phyloP scores from a whole-genome alignment of 2,113 vertebrate genomes.

The Sylvilagus bachmani region DNA sequence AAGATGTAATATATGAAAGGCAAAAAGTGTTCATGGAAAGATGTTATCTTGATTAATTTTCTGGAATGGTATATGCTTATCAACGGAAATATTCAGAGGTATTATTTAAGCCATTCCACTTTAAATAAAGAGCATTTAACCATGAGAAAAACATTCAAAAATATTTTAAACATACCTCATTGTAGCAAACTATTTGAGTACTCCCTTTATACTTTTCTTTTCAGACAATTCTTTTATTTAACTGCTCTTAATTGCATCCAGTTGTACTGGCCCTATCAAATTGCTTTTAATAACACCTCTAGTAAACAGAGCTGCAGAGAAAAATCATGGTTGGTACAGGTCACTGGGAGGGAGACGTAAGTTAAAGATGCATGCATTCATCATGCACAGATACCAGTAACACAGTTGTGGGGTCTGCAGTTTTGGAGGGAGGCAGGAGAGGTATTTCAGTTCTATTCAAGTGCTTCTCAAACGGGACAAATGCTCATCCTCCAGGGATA shows the following conservation, averaged over 20 bases:
- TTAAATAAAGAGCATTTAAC: conserved; percentile 57
- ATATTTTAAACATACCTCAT: conserved; percentile 53
- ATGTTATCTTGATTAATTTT: background rate
- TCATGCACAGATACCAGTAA: fast-evolving
- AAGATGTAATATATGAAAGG: background rate
- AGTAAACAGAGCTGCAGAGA: conserved; percentile 28
- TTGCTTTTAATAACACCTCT: conserved; percentile 54
- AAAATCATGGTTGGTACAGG: background rate
- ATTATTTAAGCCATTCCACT: background rate
- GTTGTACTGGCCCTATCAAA: background rate
- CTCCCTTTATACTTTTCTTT: conserved; percentile 39
- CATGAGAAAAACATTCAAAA: conserved; percentile 44
- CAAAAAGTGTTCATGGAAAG: conserved; percentile 7
- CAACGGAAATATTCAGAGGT: background rate
- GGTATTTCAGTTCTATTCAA: too few relatives aligned
- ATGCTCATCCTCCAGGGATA: background rate
- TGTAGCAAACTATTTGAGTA: background rate
- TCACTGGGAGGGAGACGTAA: background rate
- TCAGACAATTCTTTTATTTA: conserved; percentile 45
- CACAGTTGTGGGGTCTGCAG: background rate
- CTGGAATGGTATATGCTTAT: background rate
- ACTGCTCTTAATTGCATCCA: conserved; percentile 49
- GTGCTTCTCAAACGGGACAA: background rate
- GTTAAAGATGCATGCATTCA: background rate
- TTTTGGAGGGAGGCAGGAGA: background rate